These are phyloP conservation scores for Cepphus grylle DNA, from an alignment of 2,113 vertebrate genomes.

Conservation along the genomic window DNA sequence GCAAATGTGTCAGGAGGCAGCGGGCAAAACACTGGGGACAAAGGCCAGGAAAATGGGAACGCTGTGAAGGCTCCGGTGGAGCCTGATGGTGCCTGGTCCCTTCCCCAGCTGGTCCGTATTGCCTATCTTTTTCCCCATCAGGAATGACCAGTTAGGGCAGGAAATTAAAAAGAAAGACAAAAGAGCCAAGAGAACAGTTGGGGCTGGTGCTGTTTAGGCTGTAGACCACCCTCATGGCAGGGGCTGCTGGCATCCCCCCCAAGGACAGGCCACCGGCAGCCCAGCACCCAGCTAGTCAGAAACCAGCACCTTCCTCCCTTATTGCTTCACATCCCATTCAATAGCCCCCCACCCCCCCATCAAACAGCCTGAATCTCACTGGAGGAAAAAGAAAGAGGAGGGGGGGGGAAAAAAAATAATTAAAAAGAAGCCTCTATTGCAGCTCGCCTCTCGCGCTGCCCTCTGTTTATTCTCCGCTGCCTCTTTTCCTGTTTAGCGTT, in stretches of 20 bases:
- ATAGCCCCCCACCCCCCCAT: not conserved
- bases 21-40: accelerated
- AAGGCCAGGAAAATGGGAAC: not conserved
- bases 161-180: not conserved
- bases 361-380: not conserved
- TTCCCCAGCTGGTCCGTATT: not conserved
- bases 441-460: not conserved
- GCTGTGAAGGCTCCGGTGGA: not conserved
- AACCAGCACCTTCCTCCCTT: not conserved
- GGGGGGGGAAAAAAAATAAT: not conserved
- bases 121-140: not conserved
- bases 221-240: not conserved
- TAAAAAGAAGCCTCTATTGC: not conserved
- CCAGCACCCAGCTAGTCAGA: not conserved
- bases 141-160: not conserved
- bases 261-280: not conserved
- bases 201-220: not conserved
- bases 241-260: not conserved
- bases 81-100: not conserved
- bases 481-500: not conserved
- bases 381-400: not conserved
- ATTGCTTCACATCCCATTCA: not conserved
- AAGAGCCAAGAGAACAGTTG: not conserved
- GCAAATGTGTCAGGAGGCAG: not conserved
- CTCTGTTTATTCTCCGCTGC: not conserved